Evolutionary conservation across 2,113 vertebrate species (phyloP).

Genomic region (Lampris megalopsis): DNA sequence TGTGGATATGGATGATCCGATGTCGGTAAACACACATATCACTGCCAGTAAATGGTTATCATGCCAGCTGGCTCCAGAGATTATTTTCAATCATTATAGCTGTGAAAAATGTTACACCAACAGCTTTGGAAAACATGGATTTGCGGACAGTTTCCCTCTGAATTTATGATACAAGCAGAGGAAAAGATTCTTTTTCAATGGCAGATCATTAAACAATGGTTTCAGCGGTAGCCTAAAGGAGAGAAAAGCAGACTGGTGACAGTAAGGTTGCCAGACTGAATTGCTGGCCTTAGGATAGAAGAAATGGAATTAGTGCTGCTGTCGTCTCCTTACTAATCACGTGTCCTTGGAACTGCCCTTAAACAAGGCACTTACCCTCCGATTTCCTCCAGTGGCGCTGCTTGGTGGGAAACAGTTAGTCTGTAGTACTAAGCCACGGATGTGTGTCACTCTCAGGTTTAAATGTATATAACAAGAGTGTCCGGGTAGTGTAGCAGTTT

Average conservation of each 20-base stretch:
- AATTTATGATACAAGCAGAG: not conserved
- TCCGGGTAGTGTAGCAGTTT: too few relatives aligned
- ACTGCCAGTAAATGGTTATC: conserved; percentile 27
- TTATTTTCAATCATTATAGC: conserved; percentile 24
- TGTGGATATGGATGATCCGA: conserved; percentile 37
- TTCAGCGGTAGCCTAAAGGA: not conserved
- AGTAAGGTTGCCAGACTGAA: too few relatives aligned
- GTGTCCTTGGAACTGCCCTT: too few relatives aligned
- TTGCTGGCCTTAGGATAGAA: too few relatives aligned
- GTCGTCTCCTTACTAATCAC: too few relatives aligned
- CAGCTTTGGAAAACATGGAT: not conserved
- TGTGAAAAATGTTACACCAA: conserved; percentile 12
- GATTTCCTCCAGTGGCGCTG: too few relatives aligned
- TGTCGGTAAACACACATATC: conserved; percentile 32
- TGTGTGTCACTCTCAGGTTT: too few relatives aligned
- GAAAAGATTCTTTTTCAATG: not conserved
- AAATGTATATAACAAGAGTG: too few relatives aligned
- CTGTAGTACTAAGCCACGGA: too few relatives aligned
- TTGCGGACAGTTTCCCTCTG: not conserved
- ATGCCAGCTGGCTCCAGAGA: conserved; percentile 40
- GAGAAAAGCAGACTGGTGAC: not conserved
- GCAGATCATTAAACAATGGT: not conserved
- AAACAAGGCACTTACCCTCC: too few relatives aligned
- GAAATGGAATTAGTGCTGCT: too few relatives aligned
- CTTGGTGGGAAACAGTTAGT: too few relatives aligned